Percentiles rank a stretch among this genome's conserved stretches.
Conservation (phyloP, 2,888 invertebrate species). For the Vannuccia rotundouncinata region DNA sequence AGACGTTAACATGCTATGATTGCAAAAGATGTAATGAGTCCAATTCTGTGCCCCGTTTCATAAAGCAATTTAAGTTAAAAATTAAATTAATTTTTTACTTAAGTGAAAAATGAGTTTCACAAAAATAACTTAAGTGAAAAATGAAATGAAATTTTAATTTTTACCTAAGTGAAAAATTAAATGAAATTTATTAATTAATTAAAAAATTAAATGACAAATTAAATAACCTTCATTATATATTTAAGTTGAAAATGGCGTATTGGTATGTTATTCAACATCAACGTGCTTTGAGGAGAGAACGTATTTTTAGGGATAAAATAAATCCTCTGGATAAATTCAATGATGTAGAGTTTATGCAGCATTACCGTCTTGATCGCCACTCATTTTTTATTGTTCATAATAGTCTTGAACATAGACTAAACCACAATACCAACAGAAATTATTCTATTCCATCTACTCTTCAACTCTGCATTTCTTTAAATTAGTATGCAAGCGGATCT, state of each 20-base stretch:
- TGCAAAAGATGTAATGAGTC: no score
- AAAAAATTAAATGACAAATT: slow-evolving; percentile 5
- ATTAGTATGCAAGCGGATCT: background rate
- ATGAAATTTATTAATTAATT: background rate
- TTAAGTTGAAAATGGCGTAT: background rate
- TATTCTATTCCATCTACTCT: slow-evolving; percentile 3
- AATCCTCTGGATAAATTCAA: background rate
- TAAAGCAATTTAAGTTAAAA: slow-evolving; percentile 1
- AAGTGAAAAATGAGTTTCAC: background rate
- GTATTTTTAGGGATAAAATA: background rate
- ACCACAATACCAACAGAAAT: background rate
- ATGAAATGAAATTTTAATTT: background rate
- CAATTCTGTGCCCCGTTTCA: background rate
- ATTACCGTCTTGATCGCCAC: background rate
- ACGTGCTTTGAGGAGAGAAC: background rate
- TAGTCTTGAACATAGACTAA: background rate
- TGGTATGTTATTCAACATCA: background rate
- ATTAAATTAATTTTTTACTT: slow-evolving; percentile 10
- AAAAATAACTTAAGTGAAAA: background rate
- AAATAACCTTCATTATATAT: background rate
- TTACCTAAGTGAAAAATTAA: background rate
- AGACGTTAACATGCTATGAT: no score
- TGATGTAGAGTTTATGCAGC: background rate
- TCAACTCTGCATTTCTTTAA: background rate
- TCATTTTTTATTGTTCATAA: background rate